Evolutionary conservation across 2,797 vertebrate genomes (phyloP).

Genomic region (Smutsia temminckii): DNA sequence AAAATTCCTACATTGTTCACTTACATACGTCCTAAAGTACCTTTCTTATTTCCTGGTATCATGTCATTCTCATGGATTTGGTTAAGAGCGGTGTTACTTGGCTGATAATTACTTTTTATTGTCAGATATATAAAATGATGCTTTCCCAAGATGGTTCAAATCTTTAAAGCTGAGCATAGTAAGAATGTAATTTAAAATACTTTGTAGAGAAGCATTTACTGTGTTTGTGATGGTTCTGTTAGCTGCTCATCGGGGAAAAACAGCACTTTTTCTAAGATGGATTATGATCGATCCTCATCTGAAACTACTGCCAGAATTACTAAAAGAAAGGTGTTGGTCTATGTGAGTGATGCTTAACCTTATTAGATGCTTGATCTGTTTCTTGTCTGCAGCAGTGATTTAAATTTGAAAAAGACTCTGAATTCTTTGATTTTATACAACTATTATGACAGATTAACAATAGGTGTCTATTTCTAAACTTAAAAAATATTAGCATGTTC

Average conservation of each 20-base stretch:
- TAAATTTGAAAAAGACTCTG: constrained; percentile 18
- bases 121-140: constrained; percentile 42
- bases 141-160: constrained; percentile 24
- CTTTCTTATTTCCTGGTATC: constrained; percentile 52
- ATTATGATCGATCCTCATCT: not conserved
- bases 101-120: constrained; percentile 50
- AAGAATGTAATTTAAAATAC: constrained; percentile 10
- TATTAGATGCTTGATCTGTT: not conserved
- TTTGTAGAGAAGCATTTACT: not conserved
- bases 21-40: not conserved
- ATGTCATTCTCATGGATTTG: not conserved
- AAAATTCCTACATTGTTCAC: not conserved
- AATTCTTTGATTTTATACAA: not conserved
- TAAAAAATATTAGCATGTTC: not conserved
- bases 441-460: not conserved
- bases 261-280: not conserved
- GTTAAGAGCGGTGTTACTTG: not conserved
- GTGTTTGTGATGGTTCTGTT: constrained; percentile 33
- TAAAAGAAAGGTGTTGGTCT: not conserved
- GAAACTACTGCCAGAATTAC: not conserved
- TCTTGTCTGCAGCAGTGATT: not conserved
- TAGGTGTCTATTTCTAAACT: not conserved
- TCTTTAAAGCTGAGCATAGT: not conserved
- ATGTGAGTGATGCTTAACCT: not conserved
- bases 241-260: not conserved